Evolutionary conservation across 2,113 vertebrate genomes (phyloP).

Genomic region (Myxocyprinus asiaticus): DNA sequence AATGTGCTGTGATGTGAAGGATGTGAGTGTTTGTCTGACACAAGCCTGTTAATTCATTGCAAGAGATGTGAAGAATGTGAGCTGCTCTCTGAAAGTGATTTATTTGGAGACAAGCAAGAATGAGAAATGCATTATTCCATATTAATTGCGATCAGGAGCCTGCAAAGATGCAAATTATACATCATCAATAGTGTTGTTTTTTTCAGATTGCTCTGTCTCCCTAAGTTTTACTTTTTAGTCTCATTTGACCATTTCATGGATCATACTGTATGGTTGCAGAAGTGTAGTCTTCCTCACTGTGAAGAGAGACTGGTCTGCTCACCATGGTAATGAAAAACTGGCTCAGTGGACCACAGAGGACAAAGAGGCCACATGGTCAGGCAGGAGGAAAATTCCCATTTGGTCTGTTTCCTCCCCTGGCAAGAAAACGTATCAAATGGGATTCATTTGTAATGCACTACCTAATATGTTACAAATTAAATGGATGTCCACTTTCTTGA

Average conservation of each 20-base stretch:
- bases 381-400: conserved; percentile 1
- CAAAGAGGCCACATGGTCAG: conserved; percentile 18
- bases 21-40: too few species aligned
- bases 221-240: not conserved
- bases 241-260: conserved; percentile 18
- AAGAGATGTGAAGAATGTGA: too few species aligned
- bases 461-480: conserved; percentile 3
- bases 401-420: not conserved
- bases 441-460: not conserved
- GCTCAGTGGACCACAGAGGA: conserved; percentile 16
- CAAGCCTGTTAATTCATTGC: too few species aligned
- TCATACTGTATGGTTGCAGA: conserved; percentile 21
- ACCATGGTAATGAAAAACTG: conserved; percentile 11
- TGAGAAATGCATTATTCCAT: too few species aligned
- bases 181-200: too few species aligned
- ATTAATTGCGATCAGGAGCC: too few species aligned
- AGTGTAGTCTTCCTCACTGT: conserved; percentile 33
- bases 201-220: too few species aligned
- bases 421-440: not conserved
- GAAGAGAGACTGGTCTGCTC: conserved; percentile 5
- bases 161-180: too few species aligned
- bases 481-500: not conserved
- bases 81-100: too few species aligned
- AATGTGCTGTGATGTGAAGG: too few species aligned
- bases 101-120: too few species aligned